These are phyloP conservation scores for Yponomeuta cagnagella DNA, from an alignment of 2,888 invertebrate species.

Conservation along the genomic window DNA sequence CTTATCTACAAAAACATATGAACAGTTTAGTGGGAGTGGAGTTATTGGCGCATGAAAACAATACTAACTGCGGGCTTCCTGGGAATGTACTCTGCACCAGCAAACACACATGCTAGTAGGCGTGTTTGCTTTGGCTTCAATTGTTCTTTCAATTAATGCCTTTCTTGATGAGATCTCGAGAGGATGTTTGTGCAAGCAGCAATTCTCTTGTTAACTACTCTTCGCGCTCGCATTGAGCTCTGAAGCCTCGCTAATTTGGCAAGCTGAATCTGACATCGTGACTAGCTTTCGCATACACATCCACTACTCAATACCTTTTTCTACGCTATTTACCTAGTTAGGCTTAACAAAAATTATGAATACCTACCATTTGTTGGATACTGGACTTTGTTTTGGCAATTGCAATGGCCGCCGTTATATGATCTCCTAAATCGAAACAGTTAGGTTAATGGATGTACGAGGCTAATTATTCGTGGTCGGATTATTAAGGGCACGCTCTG, in stretches of 20 bases:
- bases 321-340: too few relatives aligned
- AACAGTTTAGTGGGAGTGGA: constrained; percentile 2
- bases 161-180: too few relatives aligned
- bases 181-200: background rate
- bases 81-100: background rate
- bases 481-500: background rate
- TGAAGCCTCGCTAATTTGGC: background rate
- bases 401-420: too few relatives aligned
- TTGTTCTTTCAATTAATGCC: too few relatives aligned
- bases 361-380: too few relatives aligned
- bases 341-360: too few relatives aligned
- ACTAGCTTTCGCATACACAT: too few relatives aligned
- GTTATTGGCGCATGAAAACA: constrained; percentile 12
- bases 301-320: too few relatives aligned
- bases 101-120: background rate
- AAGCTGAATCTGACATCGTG: background rate
- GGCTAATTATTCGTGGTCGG: background rate
- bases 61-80: background rate
- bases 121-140: constrained; percentile 21
- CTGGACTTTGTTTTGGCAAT: too few relatives aligned
- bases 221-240: background rate
- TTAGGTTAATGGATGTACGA: background rate
- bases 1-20: background rate
- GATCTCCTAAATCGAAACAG: background rate
- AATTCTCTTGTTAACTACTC: background rate